Percentiles rank a stretch among this genome's conserved stretches.
phyloP scores from a whole-genome alignment of 2,797 vertebrate species.

The Helarctos malayanus region DNA sequence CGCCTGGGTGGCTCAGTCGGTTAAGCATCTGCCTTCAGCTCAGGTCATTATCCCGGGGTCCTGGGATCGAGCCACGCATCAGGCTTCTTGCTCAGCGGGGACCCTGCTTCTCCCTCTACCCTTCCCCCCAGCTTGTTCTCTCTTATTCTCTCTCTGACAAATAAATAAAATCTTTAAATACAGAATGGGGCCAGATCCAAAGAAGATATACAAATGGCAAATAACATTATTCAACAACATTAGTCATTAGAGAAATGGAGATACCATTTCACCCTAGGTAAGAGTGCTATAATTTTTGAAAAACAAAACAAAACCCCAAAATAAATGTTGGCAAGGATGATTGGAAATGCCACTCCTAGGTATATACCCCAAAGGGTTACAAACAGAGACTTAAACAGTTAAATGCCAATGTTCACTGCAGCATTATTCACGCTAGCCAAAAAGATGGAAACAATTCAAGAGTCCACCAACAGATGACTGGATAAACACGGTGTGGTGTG shows the following conservation, averaged over 20 bases:
- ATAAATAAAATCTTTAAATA: too few species aligned
- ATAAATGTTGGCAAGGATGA: not conserved
- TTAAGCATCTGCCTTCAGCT: too few species aligned
- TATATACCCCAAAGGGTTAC: not conserved
- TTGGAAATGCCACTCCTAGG: not conserved
- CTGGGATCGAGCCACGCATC: too few species aligned
- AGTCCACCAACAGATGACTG: not conserved
- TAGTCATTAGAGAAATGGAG: not conserved
- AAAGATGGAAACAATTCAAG: not conserved
- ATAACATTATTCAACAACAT: not conserved
- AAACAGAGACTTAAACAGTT: not conserved
- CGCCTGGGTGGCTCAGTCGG: too few species aligned
- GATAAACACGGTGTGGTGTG: not conserved
- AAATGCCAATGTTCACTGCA: not conserved
- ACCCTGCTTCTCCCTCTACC: too few species aligned
- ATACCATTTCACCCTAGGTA: not conserved
- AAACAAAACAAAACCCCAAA: not conserved
- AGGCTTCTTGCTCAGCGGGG: too few species aligned
- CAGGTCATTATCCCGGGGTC: too few species aligned
- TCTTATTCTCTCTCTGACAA: too few species aligned
- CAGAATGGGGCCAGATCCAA: not conserved
- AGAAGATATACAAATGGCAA: not conserved
- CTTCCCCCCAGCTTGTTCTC: too few species aligned
- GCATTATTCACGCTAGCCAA: not conserved
- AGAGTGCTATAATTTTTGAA: not conserved